Evolutionary conservation across 1,140 invertebrate species (phyloP), one percentile per base, ranked within the genome.

Genomic region (Neoseiulus cucumeris): DNA sequence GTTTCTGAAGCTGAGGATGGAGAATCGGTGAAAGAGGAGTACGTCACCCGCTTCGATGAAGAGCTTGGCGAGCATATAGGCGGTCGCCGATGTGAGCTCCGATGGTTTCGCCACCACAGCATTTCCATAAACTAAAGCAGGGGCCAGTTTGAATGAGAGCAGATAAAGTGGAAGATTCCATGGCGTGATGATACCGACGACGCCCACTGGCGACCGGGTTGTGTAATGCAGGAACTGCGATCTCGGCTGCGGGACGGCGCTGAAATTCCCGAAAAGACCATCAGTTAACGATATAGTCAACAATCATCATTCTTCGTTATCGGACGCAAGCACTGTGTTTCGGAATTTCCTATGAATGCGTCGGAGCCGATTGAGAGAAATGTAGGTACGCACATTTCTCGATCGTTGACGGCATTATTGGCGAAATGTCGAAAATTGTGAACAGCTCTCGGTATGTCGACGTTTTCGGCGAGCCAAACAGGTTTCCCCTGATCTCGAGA

Each of bases 131-230:
- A 78, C 79, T n/a, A 83, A 69, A 17, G 80, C 80, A 29, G 81
- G 82, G 7, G 80, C 82, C 4, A 83, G 39, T 69, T 82, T 81
- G 69, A 80, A 80, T 44, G 79, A 79, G 4, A 83, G 72, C 29
- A 83, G 74, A 70, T 83, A 83, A 4, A 82, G 68, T 1, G 82
- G 82, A 2, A 83, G 73, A 73, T 83, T 83, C 82, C 82, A 83
- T 7, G 82, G 82, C 64, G 75, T 76, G 66, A 83, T 82, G 1
- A 82, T 72, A 0, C 76, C 81, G 7, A 79, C 80, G 20, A 83
- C 80, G 30, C 82, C 82, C 29, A 81, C 72, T 29, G 82, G 79
- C 33, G 76, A 70, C 41, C 75, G 73, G 1, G 74, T 70, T 0
- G 79, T 79, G 70, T 81, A 82, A 70, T 80, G 82, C 0, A 82